A percentile compares a stretch with the other conserved stretches of the same genome.
phyloP scores from a whole-genome alignment of 2,113 vertebrate species.

The Leptocoma aspasia region DNA sequence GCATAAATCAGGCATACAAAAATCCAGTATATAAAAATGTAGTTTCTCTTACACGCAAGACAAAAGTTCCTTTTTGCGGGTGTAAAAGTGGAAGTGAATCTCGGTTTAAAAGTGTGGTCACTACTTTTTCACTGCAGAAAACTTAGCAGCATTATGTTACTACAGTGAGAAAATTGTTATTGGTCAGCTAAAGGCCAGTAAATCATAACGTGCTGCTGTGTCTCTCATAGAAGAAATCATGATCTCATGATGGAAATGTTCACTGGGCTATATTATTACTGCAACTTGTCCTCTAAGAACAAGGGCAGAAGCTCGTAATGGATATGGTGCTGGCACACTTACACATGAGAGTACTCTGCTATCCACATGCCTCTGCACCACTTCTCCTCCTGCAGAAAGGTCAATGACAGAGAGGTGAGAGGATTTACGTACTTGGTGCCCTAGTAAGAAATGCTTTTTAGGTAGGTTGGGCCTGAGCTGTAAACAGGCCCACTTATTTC shows the following conservation, averaged over 20 bases:
- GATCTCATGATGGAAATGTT: constrained; percentile 46
- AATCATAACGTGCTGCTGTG: neutral
- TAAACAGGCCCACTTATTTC: constrained; percentile 32
- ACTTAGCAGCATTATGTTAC: neutral
- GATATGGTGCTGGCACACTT: neutral
- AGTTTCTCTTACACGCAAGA: neutral
- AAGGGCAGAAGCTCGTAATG: constrained; percentile 36
- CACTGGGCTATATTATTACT: constrained; percentile 35
- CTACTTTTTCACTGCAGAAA: neutral
- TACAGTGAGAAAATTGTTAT: neutral
- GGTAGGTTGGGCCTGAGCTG: neutral
- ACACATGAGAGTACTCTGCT: neutral
- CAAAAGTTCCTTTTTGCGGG: neutral
- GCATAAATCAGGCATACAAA: constrained; percentile 34
- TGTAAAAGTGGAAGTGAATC: neutral
- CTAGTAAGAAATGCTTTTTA: constrained; percentile 19
- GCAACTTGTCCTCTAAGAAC: constrained; percentile 36
- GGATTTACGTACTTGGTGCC: constrained; percentile 11
- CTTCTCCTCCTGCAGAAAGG: constrained; percentile 49
- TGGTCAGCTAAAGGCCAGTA: neutral
- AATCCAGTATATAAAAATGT: neutral
- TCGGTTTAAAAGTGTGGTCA: neutral
- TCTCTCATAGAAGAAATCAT: constrained; percentile 2
- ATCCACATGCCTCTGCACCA: neutral
- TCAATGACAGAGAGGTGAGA: constrained; percentile 55